These are phyloP conservation scores for Perca flavescens DNA, from an alignment of 2,113 vertebrate genomes.

Conservation along the genomic window DNA sequence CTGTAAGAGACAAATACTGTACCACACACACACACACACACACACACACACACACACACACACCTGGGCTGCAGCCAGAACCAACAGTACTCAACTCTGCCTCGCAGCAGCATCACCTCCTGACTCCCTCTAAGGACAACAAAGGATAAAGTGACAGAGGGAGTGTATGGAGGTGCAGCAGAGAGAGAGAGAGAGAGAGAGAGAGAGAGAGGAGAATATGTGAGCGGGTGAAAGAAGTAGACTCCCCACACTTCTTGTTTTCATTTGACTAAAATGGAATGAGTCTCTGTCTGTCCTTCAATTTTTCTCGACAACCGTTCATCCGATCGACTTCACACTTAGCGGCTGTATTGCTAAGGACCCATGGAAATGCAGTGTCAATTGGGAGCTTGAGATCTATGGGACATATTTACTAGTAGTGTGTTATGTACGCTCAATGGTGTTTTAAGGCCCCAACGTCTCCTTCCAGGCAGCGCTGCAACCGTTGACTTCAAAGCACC, in stretches of 20 bases:
- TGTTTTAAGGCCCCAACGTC: too few species aligned
- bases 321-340: too few species aligned
- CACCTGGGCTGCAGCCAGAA: slow-evolving; percentile 67
- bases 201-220: slow-evolving; percentile 2
- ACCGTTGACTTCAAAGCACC: too few species aligned
- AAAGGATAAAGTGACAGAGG: slow-evolving; percentile 56
- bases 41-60: slow-evolving; percentile 15
- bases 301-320: too few species aligned
- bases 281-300: too few species aligned
- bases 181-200: not conserved
- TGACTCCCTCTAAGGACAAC: slow-evolving; percentile 62
- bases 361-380: too few species aligned
- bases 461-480: too few species aligned
- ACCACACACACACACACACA: not conserved
- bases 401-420: too few species aligned
- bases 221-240: slow-evolving; percentile 7
- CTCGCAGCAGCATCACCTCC: slow-evolving; percentile 70
- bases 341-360: too few species aligned
- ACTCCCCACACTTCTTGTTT: not conserved
- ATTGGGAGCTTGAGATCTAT: too few species aligned
- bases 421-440: too few species aligned
- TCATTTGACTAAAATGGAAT: too few species aligned
- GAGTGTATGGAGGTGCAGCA: slow-evolving; percentile 16
- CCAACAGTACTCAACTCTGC: slow-evolving; percentile 65
- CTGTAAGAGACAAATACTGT: slow-evolving; percentile 5